Percentiles rank a stretch among this genome's conserved stretches.
phyloP scores from a whole-genome alignment of 2,113 vertebrate genomes.

The Microtus montanus region DNA sequence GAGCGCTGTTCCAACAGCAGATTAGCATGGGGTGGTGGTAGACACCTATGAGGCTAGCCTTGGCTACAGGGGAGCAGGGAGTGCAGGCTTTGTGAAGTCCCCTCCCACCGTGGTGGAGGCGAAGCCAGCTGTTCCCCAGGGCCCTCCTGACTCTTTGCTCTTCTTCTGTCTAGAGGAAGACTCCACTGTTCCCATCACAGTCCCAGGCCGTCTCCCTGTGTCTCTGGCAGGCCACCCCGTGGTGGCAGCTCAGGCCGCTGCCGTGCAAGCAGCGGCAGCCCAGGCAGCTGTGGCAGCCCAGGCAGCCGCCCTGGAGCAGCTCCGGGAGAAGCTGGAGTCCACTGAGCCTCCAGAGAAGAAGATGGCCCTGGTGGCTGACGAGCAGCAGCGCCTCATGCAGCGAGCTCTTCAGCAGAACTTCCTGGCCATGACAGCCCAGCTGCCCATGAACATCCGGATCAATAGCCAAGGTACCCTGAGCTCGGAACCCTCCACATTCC shows the following conservation, averaged over 20 bases:
- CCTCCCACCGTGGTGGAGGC: not conserved
- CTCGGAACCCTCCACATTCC: not conserved
- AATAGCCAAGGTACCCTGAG: constrained; percentile 92
- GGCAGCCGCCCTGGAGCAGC: constrained; percentile 94
- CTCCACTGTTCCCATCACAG: constrained; percentile 84
- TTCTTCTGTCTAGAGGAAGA: constrained; percentile 89
- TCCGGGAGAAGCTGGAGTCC: constrained; percentile 95
- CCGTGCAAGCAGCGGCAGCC: constrained; percentile 86
- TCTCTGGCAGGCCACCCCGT: constrained; percentile 89
- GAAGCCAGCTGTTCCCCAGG: not conserved
- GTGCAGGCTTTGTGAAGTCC: not conserved
- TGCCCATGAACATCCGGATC: constrained; percentile 99
- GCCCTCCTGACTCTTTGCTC: not conserved
- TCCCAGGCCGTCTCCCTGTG: constrained; percentile 88
- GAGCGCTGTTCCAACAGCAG: not conserved
- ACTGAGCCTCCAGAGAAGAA: constrained; percentile 98
- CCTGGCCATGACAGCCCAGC: constrained; percentile 95
- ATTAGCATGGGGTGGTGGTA: too few species aligned
- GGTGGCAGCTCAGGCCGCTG: constrained; percentile 90
- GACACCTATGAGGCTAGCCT: not conserved
- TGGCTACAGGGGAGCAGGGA: not conserved
- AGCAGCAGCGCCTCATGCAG: constrained; percentile 95
- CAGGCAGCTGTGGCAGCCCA: constrained; percentile 92
- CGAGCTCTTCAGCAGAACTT: constrained; percentile 96
- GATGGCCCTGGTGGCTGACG: constrained; percentile 91